Base-by-base conservation (phyloP, 2,113 vertebrate species). In the Corydoras sp. region DNA sequence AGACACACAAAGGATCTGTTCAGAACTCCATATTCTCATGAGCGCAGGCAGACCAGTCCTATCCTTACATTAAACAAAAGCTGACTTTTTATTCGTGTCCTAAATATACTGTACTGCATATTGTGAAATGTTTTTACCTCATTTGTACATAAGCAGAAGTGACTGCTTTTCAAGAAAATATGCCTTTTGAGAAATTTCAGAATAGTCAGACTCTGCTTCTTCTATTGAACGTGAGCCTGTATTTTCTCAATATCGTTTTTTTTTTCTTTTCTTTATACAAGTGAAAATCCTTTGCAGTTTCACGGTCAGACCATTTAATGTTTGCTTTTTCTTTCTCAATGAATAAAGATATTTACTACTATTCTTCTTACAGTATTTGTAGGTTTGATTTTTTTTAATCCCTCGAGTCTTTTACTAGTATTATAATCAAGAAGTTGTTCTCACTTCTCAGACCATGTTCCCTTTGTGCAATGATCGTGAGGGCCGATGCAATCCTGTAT, bases 91-190 rank as follows among this genome's bases (percentile, higher is more conserved):
- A 82, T 71, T 87, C 85, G 82, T 88, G 81, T 87, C 82, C 75
- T 63, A 80, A 79, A 79, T 87, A 82, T 85, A 81, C 76, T 86
- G 67, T 80, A 63, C 60, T 77, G 70, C 83, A 82, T 85, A 80
- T 85, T 79, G 85, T 89, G 84, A 86, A 80, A 77, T 85, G 82
- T 85, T 89, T 87, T 86, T 87, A 88, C 88, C 84, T 87, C 80
- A 82, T 87, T 85, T 90, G 88, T 91, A 89, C 83, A 88, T 86
- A 85, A 85, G 80, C 77, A 74, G 62, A 62, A 74, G 72, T 77
- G 82, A 81, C 82, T 74, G 75, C 80, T 76, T 72, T 82, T 78
- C 71, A 81, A 84, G 77, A 79, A 83, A 74, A 75, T 77, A 77
- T 66, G 64, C 64, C 31, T n/a, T 73, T 56, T 79, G 67, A 54